Base-by-base conservation (phyloP, 2,888 invertebrate species). In the Eristalinus aeneus region DNA sequence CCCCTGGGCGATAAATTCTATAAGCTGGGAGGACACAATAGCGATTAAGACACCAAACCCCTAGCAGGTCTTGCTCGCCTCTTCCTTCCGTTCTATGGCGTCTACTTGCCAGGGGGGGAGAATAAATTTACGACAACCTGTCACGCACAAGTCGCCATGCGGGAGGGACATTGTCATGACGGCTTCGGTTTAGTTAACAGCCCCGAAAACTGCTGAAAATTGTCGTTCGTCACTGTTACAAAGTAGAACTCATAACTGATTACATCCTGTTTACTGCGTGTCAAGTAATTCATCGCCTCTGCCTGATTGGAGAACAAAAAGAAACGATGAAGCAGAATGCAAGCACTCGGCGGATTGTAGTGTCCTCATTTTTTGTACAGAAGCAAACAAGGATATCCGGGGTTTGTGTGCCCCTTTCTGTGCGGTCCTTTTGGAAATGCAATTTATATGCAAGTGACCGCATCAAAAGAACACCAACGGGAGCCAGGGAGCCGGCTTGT, bases 361-460 rank as follows among this genome's bases (percentile, higher is more conserved):
- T 56, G 74, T 67, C 16, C 65, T 16, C 39, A 58, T 75, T 68
- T 67, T 78, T 53, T 69, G 16, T 1, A 46, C 46, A 68, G n/a
- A 64, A 63, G 46, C 39, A 65, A 60, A 84, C 65, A 65, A 79
- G 71, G 58, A 85, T 73, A 73, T 75, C 65, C 75, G 58, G 10
- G 39, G 53, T 53, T 31, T 27, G 46, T 46, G 31, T 60, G 2
- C 16, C 10, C 63, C 16, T 16, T 46, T 46, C n/a, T 8, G 8
- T 16, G 46, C 4, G 46, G 32, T 76, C 54, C 58, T 81, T 81
- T 76, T 69, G 73, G 73, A 86, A 77, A 67, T 74, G 74, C 77
- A 81, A 74, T 86, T 86, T 86, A 65, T 86, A 77, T 86, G 77
- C 86, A 86, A 82, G 81, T 82, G 69, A 82, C 82, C 77, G 53